Evolutionary conservation across 1,140 invertebrate species (phyloP), one percentile per base, ranked within the genome.

Genomic region (Drosophila trapezifrons): DNA sequence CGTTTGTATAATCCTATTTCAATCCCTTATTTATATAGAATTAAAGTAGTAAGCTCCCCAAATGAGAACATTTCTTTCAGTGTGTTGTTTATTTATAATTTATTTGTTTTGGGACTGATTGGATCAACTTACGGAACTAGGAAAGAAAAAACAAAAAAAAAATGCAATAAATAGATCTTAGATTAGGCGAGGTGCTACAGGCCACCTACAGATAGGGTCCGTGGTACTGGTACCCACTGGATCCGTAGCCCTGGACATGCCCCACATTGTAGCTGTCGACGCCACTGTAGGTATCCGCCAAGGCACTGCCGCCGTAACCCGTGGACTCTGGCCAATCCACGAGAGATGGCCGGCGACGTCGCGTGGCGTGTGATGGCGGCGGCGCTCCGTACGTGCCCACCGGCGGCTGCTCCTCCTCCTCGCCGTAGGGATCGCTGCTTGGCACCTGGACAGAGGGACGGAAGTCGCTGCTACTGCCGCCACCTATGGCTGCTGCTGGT

Each of bases 261-360:
- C 74, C 82, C 1, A 74, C 85, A 40, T 81, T 83, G 47, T 91
- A 91, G 62, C 89, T 91, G 47, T 91, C 84, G 40, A 76, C 42
- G 8, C 82, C 76, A 29, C 22, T 77, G 20, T 85, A 90, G 4
- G 80, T 89, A 10, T 91, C 81, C 9, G 75, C 18, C 0, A 70
- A 63, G 13, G 32, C 57, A 20, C 45, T 37, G 5, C 62, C 35
- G 8, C 62, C 76, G 17, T 58, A 78, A 0, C 57, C 67, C 9
- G 40, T 52, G 12, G 55, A 18, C 20, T 63, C 69, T 9, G 78
- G 49, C 78, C 78, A 89, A 17, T 74, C 71, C 12, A 67, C 56
- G 1, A 64, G 38, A 3, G 60, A 27, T n/a, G 74, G 71, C 1
- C 63, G 75, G 27, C 54, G 76, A 3, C 64, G 80, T 29, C 58